Percentiles rank a stretch among this genome's conserved stretches.
phyloP scores from a whole-genome alignment of 2,888 invertebrate species.

The Trachelus troglodyta region DNA sequence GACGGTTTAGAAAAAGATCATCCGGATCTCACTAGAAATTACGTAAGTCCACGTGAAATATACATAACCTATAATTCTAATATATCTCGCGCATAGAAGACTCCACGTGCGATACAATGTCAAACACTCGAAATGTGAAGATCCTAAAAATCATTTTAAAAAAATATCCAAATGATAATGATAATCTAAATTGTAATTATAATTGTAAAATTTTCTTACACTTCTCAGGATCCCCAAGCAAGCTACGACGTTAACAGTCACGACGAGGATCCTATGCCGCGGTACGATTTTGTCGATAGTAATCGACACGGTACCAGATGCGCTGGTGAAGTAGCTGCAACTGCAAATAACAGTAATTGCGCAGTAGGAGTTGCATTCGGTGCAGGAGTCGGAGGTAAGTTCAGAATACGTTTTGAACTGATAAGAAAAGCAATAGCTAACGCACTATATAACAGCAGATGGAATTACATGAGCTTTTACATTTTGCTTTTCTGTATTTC shows the following conservation, averaged over 20 bases:
- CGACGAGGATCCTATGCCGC: constrained; percentile 96
- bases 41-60: constrained; percentile 76
- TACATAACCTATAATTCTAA: neutral
- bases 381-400: constrained; percentile 88
- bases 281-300: constrained; percentile 96
- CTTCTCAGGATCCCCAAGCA: constrained; percentile 87
- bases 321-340: constrained; percentile 97
- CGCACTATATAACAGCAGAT: neutral
- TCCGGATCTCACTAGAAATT: constrained; percentile 91
- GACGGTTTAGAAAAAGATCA: constrained; percentile 97
- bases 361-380: constrained; percentile 97
- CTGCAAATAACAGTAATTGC: constrained; percentile 95
- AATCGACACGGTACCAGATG: constrained; percentile 96
- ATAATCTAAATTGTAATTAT: neutral
- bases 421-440: neutral
- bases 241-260: constrained; percentile 98
- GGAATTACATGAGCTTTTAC: neutral
- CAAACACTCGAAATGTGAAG: neutral
- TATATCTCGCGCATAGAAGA: no score
- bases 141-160: neutral
- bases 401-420: neutral
- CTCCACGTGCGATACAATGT: neutral
- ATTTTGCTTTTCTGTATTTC: neutral
- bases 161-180: neutral
- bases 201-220: neutral